Base-by-base conservation (phyloP, 2,888 invertebrate species). In the Hypolimnas misippus region DNA sequence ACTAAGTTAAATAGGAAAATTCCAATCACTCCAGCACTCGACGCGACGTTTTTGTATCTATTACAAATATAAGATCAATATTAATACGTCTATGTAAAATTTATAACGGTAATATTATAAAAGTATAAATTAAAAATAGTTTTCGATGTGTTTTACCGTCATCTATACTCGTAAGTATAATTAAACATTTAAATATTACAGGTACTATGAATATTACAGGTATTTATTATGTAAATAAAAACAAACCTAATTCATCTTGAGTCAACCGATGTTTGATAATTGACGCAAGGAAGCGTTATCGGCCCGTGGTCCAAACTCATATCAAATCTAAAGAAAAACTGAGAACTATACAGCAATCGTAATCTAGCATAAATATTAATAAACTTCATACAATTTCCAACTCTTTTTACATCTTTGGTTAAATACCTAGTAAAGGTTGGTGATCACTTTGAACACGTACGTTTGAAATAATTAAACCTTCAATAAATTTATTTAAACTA, bases 391-490 rank as follows among this genome's bases (percentile, higher is more conserved):
- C 73, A 79, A 79, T 75, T 76, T 84, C 87, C 89, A 88, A 88
- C 87, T 82, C 87, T 87, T 89, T 73, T 87, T 87, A 89, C 88
- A 89, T 91, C 91, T 91, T 91, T 91, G 91, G 91, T 87, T 84
- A 83, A 78, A 84, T 86, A 89, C 87, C 88, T 89, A 87, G 84
- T 85, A 84, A 84, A 79, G 82, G 83, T 84, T 86, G 88, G 84
- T 81, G 81, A 83, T 82, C 80, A 82, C 82, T 79, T 76, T 76
- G 78, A 82, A 83, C 80, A 82, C 76, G 60, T 70, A 58, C 63
- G 70, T 70, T 71, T 65, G 68, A 58, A 70, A 72, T 68, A 66
- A 42, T 65, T 69, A 51, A 53, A 57, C 17, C 25, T 25, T 49
- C 7, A 49, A 14, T 49, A 7, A n/a, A 29, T 49, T 62, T 38